Percentiles rank a stretch among this genome's conserved stretches.
Conservation (phyloP, 2,797 vertebrate species). For the Margarornis squamiger region DNA sequence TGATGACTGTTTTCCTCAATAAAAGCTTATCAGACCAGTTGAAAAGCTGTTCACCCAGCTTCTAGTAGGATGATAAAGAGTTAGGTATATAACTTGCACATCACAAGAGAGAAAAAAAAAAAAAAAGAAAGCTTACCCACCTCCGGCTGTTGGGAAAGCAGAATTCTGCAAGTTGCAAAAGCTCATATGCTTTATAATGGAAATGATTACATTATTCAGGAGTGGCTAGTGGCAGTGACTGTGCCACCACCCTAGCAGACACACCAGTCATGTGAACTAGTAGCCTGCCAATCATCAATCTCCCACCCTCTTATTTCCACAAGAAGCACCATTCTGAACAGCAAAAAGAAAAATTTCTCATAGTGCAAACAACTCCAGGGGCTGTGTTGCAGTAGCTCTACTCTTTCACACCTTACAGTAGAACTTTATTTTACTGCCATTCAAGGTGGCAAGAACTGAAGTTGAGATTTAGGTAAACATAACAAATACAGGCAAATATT, state of each 20-base stretch:
- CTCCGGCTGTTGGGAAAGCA: not conserved
- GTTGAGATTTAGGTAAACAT: not conserved
- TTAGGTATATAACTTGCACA: not conserved
- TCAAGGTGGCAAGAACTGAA: not conserved
- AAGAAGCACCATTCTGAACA: not conserved
- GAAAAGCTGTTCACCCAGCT: not conserved
- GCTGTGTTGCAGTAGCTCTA: not conserved
- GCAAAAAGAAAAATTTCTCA: not conserved
- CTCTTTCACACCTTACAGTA: not conserved
- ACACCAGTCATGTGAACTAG: not conserved
- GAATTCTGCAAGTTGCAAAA: not conserved
- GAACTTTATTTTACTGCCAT: not conserved
- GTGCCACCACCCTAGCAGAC: not conserved
- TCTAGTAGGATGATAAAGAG: not conserved
- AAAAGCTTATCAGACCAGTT: not conserved
- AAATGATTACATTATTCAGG: not conserved
- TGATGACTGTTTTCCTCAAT: not conserved
- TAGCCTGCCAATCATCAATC: not conserved
- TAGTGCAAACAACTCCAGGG: not conserved
- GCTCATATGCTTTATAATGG: not conserved
- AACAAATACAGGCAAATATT: not conserved
- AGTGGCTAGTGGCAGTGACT: not conserved
- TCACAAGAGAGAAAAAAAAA: not conserved
- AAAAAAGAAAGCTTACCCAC: not conserved
- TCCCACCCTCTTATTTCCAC: not conserved